Base-by-base conservation (phyloP, 2,888 invertebrate species). In the Crematogaster levior region DNA sequence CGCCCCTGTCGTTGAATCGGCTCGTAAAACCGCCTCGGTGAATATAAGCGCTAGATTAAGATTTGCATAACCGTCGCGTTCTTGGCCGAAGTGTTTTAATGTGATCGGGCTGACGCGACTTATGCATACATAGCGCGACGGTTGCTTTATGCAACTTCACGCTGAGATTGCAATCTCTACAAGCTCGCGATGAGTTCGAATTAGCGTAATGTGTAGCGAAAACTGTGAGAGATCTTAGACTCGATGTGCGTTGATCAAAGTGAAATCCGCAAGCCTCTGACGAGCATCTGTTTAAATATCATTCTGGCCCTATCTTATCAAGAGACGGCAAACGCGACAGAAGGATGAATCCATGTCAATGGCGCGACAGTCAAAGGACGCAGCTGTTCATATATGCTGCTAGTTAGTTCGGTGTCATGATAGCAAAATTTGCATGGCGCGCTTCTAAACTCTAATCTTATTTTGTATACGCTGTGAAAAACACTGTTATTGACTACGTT, bases 261-360 rank as follows among this genome's bases (percentile, higher is more conserved):
- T 43, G 43, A 56, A 70, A 56, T 43, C n/a, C 18, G n/a, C 21
- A 24, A 60, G 12, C 27, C 10, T 15, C 27, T n/a, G 68, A 58
- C 34, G 65, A 84, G 72, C 85, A 89, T 89, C 88, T 89, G 86
- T 84, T 83, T 81, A 81, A 84, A 86, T 83, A 87, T 73, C 84
- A 80, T 85, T 86, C 70, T 51, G 34, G 48, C 24, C 58, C 60
- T 84, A 85, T 89, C 88, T 89, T 89, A 89, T 89, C 89, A 66
- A 58, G 27, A 56, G 66, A 37, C 30, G 46, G n/a, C 46, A 30
- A 68, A 60, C 68, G 65, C 21, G 60, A 37, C 27, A 65, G 37
- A 58, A 58, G 56, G 58, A 77, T 27, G 27, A 79, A 51, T 48
- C 58, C 43, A 24, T 66, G 77, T 4, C 61, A 51, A 61, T 61